Evolutionary conservation across 2,888 invertebrate genomes (phyloP).

Genomic region (Malachius bipustulatus): DNA sequence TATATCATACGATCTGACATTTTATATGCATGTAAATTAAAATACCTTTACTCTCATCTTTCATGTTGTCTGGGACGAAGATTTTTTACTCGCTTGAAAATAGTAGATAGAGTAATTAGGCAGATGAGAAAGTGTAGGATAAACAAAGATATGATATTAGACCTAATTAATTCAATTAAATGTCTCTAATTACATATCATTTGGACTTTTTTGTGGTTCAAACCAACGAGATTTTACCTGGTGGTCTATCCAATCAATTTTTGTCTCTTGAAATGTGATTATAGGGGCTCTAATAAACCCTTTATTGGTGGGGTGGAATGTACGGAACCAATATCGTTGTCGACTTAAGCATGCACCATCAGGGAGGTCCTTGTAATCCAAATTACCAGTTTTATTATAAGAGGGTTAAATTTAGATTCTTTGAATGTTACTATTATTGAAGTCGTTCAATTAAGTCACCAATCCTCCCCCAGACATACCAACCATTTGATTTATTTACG

Average conservation of each 20-base stretch:
- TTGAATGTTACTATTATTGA: constrained; percentile 1
- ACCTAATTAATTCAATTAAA: not conserved
- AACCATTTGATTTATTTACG: too few species aligned
- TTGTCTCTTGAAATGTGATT: constrained; percentile 3
- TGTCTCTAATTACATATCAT: not conserved
- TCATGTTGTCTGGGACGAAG: too few species aligned
- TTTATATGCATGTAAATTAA: too few species aligned
- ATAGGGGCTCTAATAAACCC: not conserved
- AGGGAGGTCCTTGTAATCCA: constrained; percentile 1
- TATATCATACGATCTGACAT: too few species aligned
- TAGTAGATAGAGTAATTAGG: too few species aligned
- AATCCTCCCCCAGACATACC: too few species aligned
- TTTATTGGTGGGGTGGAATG: not conserved
- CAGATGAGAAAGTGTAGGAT: too few species aligned
- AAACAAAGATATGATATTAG: too few species aligned
- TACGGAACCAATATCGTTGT: too few species aligned
- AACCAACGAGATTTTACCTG: not conserved
- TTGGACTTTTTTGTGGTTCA: not conserved
- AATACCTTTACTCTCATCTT: too few species aligned
- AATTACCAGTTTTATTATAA: not conserved
- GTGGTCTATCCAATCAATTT: constrained; percentile 1
- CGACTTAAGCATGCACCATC: not conserved
- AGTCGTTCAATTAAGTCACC: not conserved
- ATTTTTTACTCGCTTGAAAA: too few species aligned
- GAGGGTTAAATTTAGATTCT: constrained; percentile 1